Base-by-base conservation (phyloP, 2,797 vertebrate species). In the Amblyopsis hoosieri region DNA sequence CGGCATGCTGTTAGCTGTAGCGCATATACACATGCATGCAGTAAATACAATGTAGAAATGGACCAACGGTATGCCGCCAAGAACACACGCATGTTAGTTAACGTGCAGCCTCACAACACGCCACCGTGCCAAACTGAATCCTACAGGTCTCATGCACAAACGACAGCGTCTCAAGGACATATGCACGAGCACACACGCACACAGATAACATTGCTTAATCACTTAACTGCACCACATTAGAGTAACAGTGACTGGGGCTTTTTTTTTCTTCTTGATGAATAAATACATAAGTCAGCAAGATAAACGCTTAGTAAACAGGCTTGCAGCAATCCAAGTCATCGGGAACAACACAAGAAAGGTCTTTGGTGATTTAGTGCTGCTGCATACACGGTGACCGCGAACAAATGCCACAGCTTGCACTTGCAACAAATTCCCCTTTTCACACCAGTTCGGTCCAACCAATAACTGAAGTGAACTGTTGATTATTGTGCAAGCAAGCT, bases 1-100 rank as follows among this genome's bases (percentile, higher is more conserved):
- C 45, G 54, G 67, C 81, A 23, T 23, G 23, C 23, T 23, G 23
- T 68, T 12, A 23, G 54, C 62, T 75, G 48, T 51, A 69, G 57
- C 31, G 62, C 57, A 69, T 64, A 1, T 58, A 71, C 63, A 55
- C 56, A 77, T 42, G 37, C 23, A 55, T 49, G n/a, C 49, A 45
- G 29, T 54, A 64, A 66, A 74, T 47, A 60, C 72, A 69, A 59
- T 49, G 11, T 29, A 29, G 17, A 55, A 29, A 31, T 15, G 7
- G 47, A 72, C 71, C 51, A 76, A 74, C 71, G 67, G 48, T n/a
- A 45, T 17, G 49, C 53, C 59, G 53, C 13, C 13, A 19, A 62
- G 51, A 59, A 29, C 23, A 29, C 23, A 29, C 0, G 23, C 0
- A 29, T 4, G 23, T 29, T 29, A 29, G 23, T 29, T 29, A 29